Conservation (phyloP, 2,888 invertebrate genomes). For the Lepidocyrtinus sp. region DNA sequence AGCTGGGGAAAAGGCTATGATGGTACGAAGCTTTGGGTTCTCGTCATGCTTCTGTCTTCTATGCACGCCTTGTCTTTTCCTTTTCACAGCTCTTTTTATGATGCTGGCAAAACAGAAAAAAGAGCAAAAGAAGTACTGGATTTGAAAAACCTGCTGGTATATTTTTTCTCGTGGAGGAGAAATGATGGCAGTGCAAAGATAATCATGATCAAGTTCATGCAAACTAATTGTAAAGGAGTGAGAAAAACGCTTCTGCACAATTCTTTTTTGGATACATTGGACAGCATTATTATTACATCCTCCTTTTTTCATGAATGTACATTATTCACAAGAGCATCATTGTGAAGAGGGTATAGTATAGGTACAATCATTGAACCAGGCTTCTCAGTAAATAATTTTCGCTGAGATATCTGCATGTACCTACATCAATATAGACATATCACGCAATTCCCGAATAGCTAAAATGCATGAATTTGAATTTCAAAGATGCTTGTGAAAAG, state of each 20-base stretch:
- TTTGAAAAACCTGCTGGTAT: constrained; percentile 39
- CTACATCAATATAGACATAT: not conserved
- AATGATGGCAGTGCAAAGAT: constrained; percentile 8
- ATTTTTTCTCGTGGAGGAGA: not conserved
- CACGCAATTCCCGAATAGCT: not conserved
- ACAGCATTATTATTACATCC: not conserved
- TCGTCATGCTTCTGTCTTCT: not conserved
- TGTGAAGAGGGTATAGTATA: not conserved
- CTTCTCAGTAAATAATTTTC: constrained; percentile 38
- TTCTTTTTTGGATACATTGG: not conserved
- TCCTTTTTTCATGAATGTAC: not conserved
- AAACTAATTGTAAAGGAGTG: not conserved
- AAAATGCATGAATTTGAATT: not conserved
- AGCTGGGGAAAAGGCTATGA: not conserved
- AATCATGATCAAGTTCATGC: constrained; percentile 25
- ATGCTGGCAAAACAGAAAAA: not conserved
- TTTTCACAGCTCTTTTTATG: constrained; percentile 3
- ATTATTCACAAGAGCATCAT: not conserved
- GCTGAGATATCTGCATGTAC: not conserved
- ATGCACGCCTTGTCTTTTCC: not conserved
- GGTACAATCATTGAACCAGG: not conserved
- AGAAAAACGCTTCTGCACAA: not conserved
- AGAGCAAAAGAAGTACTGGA: constrained; percentile 23
- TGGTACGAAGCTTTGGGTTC: not conserved
- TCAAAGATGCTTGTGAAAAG: not conserved